Percentiles rank a stretch among this genome's conserved stretches.
phyloP scores from a whole-genome alignment of 2,797 vertebrate species.

The Sternarchorhynchus goeldii region DNA sequence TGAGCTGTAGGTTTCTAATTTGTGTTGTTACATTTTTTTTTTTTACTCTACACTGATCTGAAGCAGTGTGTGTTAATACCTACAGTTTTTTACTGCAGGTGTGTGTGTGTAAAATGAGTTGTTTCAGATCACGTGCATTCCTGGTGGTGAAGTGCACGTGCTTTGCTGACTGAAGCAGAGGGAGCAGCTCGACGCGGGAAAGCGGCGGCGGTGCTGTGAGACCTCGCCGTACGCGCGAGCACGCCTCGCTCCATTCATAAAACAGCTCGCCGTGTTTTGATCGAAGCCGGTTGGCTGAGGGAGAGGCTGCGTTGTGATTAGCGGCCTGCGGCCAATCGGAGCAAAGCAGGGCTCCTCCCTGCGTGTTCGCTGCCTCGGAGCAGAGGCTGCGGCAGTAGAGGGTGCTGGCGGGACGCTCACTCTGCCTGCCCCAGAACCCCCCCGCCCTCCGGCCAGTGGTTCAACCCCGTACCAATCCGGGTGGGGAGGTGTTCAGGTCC shows the following conservation, averaged over 20 bases:
- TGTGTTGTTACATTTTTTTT: background rate
- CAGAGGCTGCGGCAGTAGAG: slow-evolving; percentile 1
- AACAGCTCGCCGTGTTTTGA: slow-evolving; percentile 53
- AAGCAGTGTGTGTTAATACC: background rate
- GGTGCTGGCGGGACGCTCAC: background rate
- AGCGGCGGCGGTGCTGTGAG: background rate
- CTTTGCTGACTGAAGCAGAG: background rate
- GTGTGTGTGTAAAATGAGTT: background rate
- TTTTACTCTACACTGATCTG: background rate
- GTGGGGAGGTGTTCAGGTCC: no score
- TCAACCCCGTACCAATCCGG: no score
- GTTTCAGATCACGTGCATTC: background rate
- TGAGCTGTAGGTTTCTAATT: background rate
- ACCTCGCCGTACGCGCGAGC: slow-evolving; percentile 29
- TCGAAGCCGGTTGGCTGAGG: slow-evolving; percentile 48
- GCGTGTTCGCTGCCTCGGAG: slow-evolving; percentile 30
- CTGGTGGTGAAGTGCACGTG: background rate
- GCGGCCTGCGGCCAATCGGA: slow-evolving; percentile 51
- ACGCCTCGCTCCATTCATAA: slow-evolving; percentile 58
- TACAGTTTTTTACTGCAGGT: background rate
- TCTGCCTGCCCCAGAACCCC: background rate
- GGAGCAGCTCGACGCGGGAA: background rate
- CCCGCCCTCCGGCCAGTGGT: no score
- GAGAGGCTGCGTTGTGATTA: slow-evolving; percentile 35
- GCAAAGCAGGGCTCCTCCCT: slow-evolving; percentile 20